Conservation (phyloP, 2,113 vertebrate genomes). For the Upupa epops region DNA sequence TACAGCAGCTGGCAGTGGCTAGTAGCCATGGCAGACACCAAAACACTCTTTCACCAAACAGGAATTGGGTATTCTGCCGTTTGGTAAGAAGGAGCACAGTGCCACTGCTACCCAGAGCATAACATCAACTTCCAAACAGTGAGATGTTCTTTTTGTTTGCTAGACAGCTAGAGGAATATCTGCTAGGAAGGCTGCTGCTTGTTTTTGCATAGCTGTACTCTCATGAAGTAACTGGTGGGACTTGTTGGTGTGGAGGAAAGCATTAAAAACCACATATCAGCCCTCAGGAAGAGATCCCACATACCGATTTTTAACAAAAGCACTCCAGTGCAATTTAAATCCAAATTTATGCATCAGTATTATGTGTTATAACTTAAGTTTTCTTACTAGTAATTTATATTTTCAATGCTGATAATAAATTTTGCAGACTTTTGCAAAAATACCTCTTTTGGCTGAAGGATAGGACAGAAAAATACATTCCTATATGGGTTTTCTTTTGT, state of each 20-base stretch:
- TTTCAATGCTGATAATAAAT: background rate
- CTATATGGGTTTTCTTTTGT: background rate
- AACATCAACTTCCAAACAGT: background rate
- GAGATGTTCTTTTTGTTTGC: background rate
- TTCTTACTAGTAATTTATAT: background rate
- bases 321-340: background rate
- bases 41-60: background rate
- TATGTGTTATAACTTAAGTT: background rate
- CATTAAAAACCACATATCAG: background rate
- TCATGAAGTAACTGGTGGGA: background rate
- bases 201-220: background rate
- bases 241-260: background rate
- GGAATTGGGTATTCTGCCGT: background rate
- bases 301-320: background rate
- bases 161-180: background rate
- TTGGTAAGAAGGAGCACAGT: background rate
- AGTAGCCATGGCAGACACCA: background rate
- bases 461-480: background rate
- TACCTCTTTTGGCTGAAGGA: background rate
- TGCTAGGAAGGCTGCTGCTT: background rate
- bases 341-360: background rate
- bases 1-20: rapidly evolving
- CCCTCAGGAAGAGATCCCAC: background rate
- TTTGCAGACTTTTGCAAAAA: background rate
- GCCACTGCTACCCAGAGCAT: background rate